Percentiles rank a stretch among this genome's conserved stretches.
These are phyloP conservation scores for Ailuropoda melanoleuca DNA, from an alignment of 2,113 vertebrate genomes.

Conservation along the genomic window DNA sequence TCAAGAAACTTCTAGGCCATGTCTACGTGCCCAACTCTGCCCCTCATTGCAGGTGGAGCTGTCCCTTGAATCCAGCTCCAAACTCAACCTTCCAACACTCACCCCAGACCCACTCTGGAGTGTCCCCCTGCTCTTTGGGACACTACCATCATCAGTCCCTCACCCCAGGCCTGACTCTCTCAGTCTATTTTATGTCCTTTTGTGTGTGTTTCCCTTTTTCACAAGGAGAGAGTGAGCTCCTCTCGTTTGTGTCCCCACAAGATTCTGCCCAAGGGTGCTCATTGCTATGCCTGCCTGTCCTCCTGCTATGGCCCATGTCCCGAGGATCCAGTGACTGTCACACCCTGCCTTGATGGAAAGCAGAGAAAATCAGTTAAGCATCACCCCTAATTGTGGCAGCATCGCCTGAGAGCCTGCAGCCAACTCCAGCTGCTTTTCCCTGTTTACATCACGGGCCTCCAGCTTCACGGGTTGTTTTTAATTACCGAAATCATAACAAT, in stretches of 20 bases:
- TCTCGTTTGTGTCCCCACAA: background rate
- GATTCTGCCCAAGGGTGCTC: background rate
- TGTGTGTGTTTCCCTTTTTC: background rate
- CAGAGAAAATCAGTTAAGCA: constrained; percentile 52
- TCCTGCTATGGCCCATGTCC: background rate
- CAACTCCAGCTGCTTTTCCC: constrained; percentile 46
- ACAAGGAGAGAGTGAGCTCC: background rate
- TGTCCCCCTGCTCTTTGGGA: background rate
- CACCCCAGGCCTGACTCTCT: background rate
- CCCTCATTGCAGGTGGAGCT: background rate
- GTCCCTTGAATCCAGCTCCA: background rate
- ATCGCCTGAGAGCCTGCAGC: background rate
- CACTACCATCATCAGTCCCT: background rate
- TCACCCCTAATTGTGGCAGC: background rate
- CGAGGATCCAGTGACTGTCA: constrained; percentile 12
- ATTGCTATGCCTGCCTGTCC: background rate
- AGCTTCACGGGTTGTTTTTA: constrained; percentile 1
- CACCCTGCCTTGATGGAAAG: background rate
- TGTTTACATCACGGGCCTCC: background rate
- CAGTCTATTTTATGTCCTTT: background rate
- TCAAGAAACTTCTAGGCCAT: background rate
- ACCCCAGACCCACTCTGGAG: background rate
- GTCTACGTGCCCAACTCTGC: background rate
- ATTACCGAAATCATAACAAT: constrained; percentile 52
- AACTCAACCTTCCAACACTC: background rate